These are phyloP conservation scores for Darevskia nairensis DNA, from an alignment of 2,797 vertebrate genomes.

Conservation along the genomic window DNA sequence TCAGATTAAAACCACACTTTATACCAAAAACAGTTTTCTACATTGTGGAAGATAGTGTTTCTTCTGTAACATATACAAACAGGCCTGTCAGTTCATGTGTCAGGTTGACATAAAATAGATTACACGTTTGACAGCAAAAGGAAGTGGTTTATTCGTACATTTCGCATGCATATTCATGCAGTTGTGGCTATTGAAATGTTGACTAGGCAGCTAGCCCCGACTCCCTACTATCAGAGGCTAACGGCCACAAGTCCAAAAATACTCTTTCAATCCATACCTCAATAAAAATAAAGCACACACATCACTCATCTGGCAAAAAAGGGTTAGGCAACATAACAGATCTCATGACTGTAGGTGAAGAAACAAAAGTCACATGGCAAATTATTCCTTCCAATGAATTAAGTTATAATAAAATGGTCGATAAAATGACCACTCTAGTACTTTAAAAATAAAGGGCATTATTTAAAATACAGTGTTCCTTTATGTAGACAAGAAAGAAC, in stretches of 20 bases:
- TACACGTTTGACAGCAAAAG: conserved; percentile 54
- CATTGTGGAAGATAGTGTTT: conserved; percentile 41
- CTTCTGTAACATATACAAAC: conserved; percentile 15
- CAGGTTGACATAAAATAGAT: conserved; percentile 29
- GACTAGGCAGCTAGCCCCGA: conserved; percentile 39
- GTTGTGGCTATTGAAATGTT: conserved; percentile 47
- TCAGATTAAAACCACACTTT: conserved; percentile 48
- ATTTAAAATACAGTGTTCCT: not conserved
- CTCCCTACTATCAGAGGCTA: conserved; percentile 20
- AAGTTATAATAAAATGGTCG: conserved; percentile 35
- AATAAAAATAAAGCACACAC: conserved; percentile 12
- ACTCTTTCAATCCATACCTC: not conserved
- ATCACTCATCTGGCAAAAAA: not conserved
- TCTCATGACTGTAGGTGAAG: not conserved
- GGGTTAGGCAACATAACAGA: not conserved
- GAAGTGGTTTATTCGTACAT: conserved; percentile 49
- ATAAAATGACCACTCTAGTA: conserved; percentile 14
- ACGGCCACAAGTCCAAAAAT: conserved; percentile 34
- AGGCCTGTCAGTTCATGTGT: conserved; percentile 54
- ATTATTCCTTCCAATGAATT: conserved; percentile 32
- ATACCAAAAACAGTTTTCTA: conserved; percentile 44
- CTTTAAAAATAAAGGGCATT: not conserved
- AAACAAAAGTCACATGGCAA: conserved; percentile 7
- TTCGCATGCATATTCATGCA: conserved; percentile 45
- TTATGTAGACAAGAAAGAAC: not conserved